phyloP scores from a whole-genome alignment of 53 echinoderm and acorn worm species.

The Paracentrotus lividus region DNA sequence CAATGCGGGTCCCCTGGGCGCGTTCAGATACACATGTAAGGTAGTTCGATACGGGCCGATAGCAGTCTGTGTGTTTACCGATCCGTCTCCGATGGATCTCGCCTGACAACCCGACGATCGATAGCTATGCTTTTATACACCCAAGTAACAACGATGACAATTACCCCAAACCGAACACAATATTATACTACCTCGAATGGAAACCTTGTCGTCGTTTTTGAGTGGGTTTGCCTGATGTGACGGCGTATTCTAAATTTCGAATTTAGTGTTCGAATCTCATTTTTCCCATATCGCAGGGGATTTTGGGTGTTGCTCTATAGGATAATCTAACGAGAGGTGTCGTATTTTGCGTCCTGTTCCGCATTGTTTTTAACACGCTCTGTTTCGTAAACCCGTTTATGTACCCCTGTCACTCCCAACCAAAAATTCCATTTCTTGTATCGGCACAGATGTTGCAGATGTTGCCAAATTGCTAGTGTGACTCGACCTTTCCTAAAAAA shows the following conservation, averaged over 20 bases:
- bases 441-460: no score
- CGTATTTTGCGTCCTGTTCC: background rate
- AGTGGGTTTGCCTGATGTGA: background rate
- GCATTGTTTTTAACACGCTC: background rate
- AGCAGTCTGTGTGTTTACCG: slow-evolving; percentile 65
- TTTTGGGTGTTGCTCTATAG: background rate
- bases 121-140: slow-evolving; percentile 17
- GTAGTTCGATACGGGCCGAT: slow-evolving; percentile 67
- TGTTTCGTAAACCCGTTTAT: slow-evolving; percentile 12
- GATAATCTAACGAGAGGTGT: background rate
- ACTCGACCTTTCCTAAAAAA: no score
- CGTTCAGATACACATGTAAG: slow-evolving; percentile 55
- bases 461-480: no score
- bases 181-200: no score
- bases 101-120: slow-evolving; percentile 52
- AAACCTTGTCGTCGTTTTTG: background rate
- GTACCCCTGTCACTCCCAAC: no score
- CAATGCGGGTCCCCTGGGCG: slow-evolving; percentile 11
- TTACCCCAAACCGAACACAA: no score
- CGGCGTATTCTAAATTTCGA: background rate
- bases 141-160: no score
- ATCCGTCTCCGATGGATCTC: slow-evolving; percentile 40
- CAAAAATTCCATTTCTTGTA: no score
- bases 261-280: background rate
- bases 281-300: slow-evolving; percentile 6